Conservation (phyloP, 2,797 vertebrate species). For the Hoplostethus atlanticus region DNA sequence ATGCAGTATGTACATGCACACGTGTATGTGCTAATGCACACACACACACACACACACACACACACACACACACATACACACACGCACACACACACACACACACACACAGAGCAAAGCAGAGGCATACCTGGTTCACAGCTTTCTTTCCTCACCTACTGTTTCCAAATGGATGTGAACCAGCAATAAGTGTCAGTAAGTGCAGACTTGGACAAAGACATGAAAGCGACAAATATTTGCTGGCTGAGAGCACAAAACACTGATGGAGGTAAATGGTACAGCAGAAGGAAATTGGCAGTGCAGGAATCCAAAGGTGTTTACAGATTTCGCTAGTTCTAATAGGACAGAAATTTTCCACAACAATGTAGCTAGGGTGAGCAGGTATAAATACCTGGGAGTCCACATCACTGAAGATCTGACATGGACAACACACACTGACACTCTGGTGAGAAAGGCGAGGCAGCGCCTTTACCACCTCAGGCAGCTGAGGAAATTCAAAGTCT, state of each 20-base stretch:
- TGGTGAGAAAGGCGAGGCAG: too few relatives aligned
- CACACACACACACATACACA: background rate
- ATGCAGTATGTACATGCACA: slow-evolving; percentile 5
- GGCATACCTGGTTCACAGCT: slow-evolving; percentile 9
- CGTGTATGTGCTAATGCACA: too few relatives aligned
- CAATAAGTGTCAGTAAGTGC: slow-evolving; percentile 18
- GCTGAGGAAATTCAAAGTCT: too few relatives aligned
- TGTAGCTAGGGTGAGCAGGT: too few relatives aligned
- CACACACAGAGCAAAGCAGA: background rate
- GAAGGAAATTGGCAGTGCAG: slow-evolving; percentile 7
- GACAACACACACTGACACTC: too few relatives aligned
- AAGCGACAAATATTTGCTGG: slow-evolving; percentile 35
- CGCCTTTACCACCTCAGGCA: too few relatives aligned
- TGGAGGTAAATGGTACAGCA: background rate
- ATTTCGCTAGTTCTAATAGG: background rate
- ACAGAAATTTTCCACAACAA: background rate
- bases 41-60: too few relatives aligned
- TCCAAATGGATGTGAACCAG: slow-evolving; percentile 31
- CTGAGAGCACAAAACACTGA: slow-evolving; percentile 23
- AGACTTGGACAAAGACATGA: slow-evolving; percentile 25
- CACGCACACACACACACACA: background rate
- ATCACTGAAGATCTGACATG: too few relatives aligned
- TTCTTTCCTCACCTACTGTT: slow-evolving; percentile 24
- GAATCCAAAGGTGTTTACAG: background rate
- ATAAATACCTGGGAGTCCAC: too few relatives aligned